Base-by-base conservation (phyloP, 2,797 vertebrate species). In the Halcyon badia region DNA sequence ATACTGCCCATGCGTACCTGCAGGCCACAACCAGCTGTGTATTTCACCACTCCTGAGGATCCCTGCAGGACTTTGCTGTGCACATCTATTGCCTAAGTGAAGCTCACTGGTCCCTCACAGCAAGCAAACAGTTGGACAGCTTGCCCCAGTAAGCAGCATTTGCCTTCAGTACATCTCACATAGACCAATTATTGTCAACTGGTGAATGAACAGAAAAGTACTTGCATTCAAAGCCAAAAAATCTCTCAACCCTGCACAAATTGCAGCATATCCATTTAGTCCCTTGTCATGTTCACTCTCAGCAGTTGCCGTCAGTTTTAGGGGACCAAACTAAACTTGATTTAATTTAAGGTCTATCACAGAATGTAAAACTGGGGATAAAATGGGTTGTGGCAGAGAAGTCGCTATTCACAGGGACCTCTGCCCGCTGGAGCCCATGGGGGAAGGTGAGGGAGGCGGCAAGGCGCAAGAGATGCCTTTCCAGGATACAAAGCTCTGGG, bases 81-180 rank as follows among this genome's bases (percentile, higher is more conserved):
- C 0, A 1, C 3, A 8, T 3, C 0, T 19, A 3, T 5, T 8
- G 64, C 24, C 49, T 24, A 9, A 16, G 9, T 17, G 35, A 69
- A 57, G 56, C 10, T 57, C 5, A 28, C 7, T 31, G 20, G 44
- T 11, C 24, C 18, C 21, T 52, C 6, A 5, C 19, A 56, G 30
- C 24, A 42, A 42, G 26, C 3, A 17, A 26, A 60, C 26, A 28
- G 39, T 4, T 46, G 3, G 31, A 31, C 24, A 51, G 57, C 30
- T 70, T 39, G 15, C 25, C 37, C 37, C 61, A 49, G n/a, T 21
- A 51, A 48, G 33, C 21, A 2, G 30, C 16, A 1, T 5, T 71
- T 51, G 7, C 30, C 6, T 52, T 42, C 26, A 65, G 58, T 25
- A n/a, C 17, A 8, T 57, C 25, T 49, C 6, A 13, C 0, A 0